phyloP scores from a whole-genome alignment of 2,113 vertebrate genomes.

The Hippocampus mohnikei region DNA sequence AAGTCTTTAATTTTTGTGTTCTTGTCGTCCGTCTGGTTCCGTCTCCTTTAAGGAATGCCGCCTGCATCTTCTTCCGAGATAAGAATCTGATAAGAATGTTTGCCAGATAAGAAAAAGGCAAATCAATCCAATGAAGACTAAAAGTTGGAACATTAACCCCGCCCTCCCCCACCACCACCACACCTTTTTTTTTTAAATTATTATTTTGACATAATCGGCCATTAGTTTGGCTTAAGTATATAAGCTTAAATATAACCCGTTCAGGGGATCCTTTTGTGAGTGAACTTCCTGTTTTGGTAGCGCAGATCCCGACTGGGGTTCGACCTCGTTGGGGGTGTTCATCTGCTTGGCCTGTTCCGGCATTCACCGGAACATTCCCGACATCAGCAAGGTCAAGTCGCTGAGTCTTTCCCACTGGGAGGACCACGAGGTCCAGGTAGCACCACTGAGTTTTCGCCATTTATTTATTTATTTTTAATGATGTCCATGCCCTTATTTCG shows the following conservation, averaged over 20 bases:
- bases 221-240: background rate
- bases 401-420: conserved; percentile 73
- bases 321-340: conserved; percentile 73
- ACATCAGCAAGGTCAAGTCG: conserved; percentile 73
- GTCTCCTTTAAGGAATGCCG: background rate
- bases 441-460: background rate
- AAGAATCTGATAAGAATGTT: background rate
- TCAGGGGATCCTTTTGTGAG: background rate
- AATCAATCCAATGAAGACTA: background rate
- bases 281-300: background rate
- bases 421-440: conserved; percentile 73
- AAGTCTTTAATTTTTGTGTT: no score
- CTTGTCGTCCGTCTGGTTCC: background rate
- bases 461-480: background rate
- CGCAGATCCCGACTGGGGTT: conserved; percentile 71
- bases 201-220: background rate
- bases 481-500: background rate
- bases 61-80: background rate
- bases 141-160: background rate
- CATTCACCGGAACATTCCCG: conserved; percentile 72
- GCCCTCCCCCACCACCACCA: no score
- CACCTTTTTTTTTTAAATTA: background rate
- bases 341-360: conserved; percentile 74
- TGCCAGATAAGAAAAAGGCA: background rate
- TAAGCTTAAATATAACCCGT: no score